Percentiles rank a stretch among this genome's conserved stretches.
Conservation (phyloP, 2,113 vertebrate genomes). For the Climacteris rufus region DNA sequence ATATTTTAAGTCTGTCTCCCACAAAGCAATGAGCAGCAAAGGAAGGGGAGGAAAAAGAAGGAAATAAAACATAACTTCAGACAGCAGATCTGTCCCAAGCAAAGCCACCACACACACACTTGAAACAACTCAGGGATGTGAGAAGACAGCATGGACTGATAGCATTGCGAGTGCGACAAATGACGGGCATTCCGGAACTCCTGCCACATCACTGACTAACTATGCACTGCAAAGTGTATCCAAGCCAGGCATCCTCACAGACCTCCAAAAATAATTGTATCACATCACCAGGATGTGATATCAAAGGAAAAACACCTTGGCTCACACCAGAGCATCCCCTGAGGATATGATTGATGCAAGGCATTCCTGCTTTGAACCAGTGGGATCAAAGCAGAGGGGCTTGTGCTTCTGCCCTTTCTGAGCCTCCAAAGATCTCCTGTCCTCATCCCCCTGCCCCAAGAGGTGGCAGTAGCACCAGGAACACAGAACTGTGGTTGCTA, state of each 20-base stretch:
- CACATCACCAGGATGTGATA: accelerated
- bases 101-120: accelerated
- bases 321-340: neutral
- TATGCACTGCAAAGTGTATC: neutral
- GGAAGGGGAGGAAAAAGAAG: neutral
- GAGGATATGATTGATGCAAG: neutral
- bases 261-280: neutral
- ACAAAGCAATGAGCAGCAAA: neutral
- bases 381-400: neutral
- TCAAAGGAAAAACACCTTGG: neutral
- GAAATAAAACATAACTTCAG: neutral
- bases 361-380: neutral
- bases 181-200: neutral
- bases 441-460: accelerated
- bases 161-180: neutral
- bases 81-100: neutral
- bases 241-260: accelerated
- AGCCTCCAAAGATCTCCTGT: neutral
- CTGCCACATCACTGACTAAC: neutral
- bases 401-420: neutral
- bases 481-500: neutral
- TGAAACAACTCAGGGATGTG: neutral
- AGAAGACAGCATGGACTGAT: neutral
- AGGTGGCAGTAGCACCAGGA: neutral
- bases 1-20: neutral